Conservation (phyloP, 2,797 vertebrate species). For the Sebastes iracundus region DNA sequence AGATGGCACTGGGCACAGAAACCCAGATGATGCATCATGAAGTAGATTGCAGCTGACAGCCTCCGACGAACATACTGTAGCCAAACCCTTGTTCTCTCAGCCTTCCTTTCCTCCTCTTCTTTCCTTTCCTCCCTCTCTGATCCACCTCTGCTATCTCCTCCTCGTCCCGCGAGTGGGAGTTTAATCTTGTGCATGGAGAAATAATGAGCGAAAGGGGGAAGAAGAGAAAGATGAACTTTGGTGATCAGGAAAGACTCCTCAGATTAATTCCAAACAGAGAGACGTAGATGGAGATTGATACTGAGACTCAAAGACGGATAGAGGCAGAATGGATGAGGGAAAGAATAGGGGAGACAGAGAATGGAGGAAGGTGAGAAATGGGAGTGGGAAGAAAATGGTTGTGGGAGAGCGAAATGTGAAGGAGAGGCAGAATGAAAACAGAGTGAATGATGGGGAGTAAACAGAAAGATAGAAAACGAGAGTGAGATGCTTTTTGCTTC, state of each 20-base stretch:
- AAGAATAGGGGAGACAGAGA: conserved; percentile 29
- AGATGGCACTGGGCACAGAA: conserved; percentile 20
- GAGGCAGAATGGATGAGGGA: conserved; percentile 46
- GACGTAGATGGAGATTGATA: conserved; percentile 66
- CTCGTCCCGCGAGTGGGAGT: conserved; percentile 49
- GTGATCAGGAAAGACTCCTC: conserved; percentile 55
- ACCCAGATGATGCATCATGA: conserved; percentile 35
- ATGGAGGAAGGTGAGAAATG: conserved; percentile 38
- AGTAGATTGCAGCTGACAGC: conserved; percentile 49
- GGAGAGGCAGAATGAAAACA: conserved; percentile 42
- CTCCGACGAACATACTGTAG: conserved; percentile 34
- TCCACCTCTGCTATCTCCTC: conserved; percentile 50
- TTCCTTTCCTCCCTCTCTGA: conserved; percentile 29
- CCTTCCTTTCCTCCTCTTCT: conserved; percentile 23
- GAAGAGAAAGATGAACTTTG: conserved; percentile 51
- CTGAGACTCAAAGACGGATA: conserved; percentile 22
- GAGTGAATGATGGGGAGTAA: conserved; percentile 34
- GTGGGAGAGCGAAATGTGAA: conserved; percentile 37
- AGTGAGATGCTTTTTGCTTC: not conserved
- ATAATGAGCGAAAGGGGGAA: conserved; percentile 42
- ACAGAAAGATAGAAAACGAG: conserved; percentile 11
- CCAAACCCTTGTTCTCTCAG: conserved; percentile 38
- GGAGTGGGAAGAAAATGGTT: conserved; percentile 42
- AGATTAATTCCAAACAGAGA: conserved; percentile 59
- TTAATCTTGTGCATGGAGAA: conserved; percentile 48